Evolutionary conservation across 2,888 invertebrate genomes (phyloP), one percentile per base, ranked within the genome.

Genomic region (Cosmia trapezina): DNA sequence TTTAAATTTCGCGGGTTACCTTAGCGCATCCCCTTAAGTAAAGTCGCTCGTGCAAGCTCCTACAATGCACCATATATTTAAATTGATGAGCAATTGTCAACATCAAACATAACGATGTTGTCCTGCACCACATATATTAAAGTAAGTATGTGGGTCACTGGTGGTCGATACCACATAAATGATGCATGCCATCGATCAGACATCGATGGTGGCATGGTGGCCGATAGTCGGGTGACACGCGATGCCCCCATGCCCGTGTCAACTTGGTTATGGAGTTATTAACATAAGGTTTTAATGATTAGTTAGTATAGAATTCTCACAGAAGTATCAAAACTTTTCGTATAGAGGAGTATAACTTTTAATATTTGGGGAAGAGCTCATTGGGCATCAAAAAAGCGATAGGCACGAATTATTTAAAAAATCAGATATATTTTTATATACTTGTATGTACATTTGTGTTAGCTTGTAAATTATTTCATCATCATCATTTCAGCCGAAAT

Each of bases 111-210:
- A 49, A 54, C 19, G 14, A 65, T 45, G 14, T 59, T 37, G 61
- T 22, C 54, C 7, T 66, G 74, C 62, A 74, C 17, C 53, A 19
- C 47, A 53, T n/a, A n/a, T n/a, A n/a, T 54, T 47, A 49, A n/a
- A 72, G 22, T 47, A n/a, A 72, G 22, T 47, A 75, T 83, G 70
- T 83, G 78, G 85, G 85, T 84, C 86, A 79, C 57, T 43, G 63
- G 41, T 78, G 76, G 65, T 86, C 86, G 78, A 86, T 86, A 84
- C 49, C 17, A 49, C 70, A 80, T 86, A 70, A 86, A 86, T 83
- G 83, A 86, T 86, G 81, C 86, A 86, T 59, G 49, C 6, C 68
- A 79, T 86, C 86, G 86, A 86, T 81, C 74, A 64, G 66, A 22
- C 56, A 81, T 84, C 70, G 72, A 67, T 22, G 70, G 68, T 37